A percentile compares a stretch with the other conserved stretches of the same genome.
These are phyloP conservation scores for Trichogramma evanescens DNA, from an alignment of 2,888 invertebrate genomes.

Conservation along the genomic window DNA sequence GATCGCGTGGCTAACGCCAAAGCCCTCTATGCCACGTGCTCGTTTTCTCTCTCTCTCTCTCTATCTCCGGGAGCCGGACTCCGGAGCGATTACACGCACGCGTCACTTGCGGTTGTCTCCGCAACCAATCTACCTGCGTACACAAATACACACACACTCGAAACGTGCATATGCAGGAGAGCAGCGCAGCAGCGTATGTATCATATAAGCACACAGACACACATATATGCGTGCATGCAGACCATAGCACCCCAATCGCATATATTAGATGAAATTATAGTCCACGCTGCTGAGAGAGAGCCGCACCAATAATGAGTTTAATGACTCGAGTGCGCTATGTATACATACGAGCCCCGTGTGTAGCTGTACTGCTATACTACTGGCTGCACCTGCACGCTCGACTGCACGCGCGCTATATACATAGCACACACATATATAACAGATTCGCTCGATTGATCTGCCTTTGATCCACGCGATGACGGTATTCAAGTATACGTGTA, in stretches of 20 bases:
- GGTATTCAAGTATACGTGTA: no score
- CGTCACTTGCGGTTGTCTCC: constrained; percentile 3
- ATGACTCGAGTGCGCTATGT: not conserved
- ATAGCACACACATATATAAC: not conserved
- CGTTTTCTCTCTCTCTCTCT: not conserved
- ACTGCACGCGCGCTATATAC: no score
- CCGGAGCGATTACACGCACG: constrained; percentile 8
- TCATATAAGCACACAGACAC: no score
- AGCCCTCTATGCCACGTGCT: not conserved
- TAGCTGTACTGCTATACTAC: not conserved
- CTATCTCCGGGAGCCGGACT: no score
- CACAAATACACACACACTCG: no score
- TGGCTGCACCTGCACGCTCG: no score
- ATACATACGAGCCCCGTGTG: not conserved
- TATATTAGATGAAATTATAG: constrained; percentile 11
- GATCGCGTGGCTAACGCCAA: no score
- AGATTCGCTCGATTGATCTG: not conserved
- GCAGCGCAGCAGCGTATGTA: no score
- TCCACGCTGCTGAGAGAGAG: not conserved
- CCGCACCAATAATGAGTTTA: no score
- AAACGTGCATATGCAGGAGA: no score
- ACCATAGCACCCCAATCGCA: not conserved
- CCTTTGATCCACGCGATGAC: not conserved
- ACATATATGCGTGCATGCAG: no score
- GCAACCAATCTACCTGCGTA: not conserved